Base-by-base conservation (phyloP, 2,888 invertebrate species). In the Lottia scabra region DNA sequence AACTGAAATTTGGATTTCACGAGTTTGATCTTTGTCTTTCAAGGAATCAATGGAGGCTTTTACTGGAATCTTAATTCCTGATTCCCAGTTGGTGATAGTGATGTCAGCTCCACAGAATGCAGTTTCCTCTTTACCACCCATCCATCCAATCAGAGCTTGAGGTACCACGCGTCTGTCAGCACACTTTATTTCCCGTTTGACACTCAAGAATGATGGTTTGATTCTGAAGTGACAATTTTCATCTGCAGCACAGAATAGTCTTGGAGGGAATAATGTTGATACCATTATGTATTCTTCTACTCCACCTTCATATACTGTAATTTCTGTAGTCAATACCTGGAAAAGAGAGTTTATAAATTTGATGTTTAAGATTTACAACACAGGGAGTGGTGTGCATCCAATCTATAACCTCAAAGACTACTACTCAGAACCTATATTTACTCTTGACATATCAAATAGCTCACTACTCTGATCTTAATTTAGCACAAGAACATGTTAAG, bases 31-130 rank as follows among this genome's bases (percentile, higher is more conserved):
- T 43, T 67, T 30, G 46, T 80, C 80, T 63, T 76, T 74, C 77
- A 75, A 48, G 8, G 78, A 76, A 73, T 85, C 83, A 68, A 82
- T 73, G 30, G 65, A 68, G 38, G 81, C 79, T 5, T 67, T 69
- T 13, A 81, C 73, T 13, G 66, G 68, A 13, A 83, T 44, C 6
- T 48, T 70, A 3, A 77, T 46, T 2, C 70, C 79, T 10, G 67
- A 63, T n/a, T 48, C 43, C 83, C 83, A 83, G 73, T 75, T 81
- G 12, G 43, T n/a, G 10, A 68, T 27, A 1, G 74, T 79, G 43
- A 80, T 63, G 12, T 10, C 46, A 4, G 68, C 67, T 8, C 78
- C 75, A 72, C 80, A 80, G 70, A 65, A 68, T 15, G 63, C 69
- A 27, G 26, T 46, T 6, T 45, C 46, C 12, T 70, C 27, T n/a